These are phyloP conservation scores for Apus apus DNA, from an alignment of 2,113 vertebrate species.

Conservation along the genomic window DNA sequence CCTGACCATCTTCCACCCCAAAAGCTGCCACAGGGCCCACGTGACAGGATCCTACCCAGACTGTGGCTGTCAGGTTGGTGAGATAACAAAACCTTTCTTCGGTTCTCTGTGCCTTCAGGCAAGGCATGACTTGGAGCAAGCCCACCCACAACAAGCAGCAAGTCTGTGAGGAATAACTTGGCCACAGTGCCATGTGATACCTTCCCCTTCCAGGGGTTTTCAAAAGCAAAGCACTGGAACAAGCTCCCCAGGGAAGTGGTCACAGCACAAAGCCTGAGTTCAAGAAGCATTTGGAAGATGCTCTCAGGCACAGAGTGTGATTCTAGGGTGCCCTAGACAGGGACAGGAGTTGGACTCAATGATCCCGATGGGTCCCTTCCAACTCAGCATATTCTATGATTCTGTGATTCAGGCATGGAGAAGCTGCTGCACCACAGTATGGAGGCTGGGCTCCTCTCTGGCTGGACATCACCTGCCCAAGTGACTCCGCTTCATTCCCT, in stretches of 20 bases:
- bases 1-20: neutral
- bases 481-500: rapidly evolving
- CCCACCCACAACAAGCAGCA: slow-evolving; percentile 30
- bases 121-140: slow-evolving; percentile 19
- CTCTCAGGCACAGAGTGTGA: too few species aligned
- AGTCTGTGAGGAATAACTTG: neutral
- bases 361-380: too few species aligned
- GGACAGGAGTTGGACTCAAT: too few species aligned
- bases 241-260: too few species aligned
- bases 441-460: neutral
- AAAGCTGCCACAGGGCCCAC: neutral
- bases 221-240: neutral
- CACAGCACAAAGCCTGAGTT: too few species aligned
- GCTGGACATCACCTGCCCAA: neutral
- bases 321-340: too few species aligned
- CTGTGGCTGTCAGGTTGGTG: rapidly evolving
- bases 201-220: neutral
- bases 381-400: too few species aligned
- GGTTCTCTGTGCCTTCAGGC: slow-evolving; percentile 9
- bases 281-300: too few species aligned
- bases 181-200: neutral
- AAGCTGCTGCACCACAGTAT: rapidly evolving
- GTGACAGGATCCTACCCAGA: slow-evolving; percentile 40
- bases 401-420: neutral
- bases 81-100: slow-evolving; percentile 39